Evolutionary conservation across 1,140 invertebrate genomes (phyloP).

Genomic region (Drosophila cardini): DNA sequence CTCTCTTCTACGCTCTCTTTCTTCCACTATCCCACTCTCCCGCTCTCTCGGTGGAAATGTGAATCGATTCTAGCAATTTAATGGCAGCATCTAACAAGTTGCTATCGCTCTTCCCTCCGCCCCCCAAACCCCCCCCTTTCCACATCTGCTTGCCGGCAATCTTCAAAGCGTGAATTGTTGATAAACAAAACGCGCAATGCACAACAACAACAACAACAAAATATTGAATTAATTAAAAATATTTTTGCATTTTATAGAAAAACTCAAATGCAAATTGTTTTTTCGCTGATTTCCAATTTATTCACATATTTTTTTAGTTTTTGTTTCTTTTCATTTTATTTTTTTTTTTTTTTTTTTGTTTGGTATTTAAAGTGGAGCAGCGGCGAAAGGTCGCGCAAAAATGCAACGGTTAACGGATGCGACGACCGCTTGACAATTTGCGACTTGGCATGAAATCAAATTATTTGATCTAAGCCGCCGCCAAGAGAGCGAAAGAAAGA

Average conservation of each 20-base stretch:
- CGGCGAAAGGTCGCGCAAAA: conserved; percentile 66
- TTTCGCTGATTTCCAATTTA: conserved; percentile 23
- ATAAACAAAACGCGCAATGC: conserved; percentile 61
- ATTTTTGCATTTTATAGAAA: conserved; percentile 50
- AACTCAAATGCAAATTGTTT: conserved; percentile 59
- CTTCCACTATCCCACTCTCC: conserved; percentile 19
- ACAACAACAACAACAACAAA: conserved; percentile 55
- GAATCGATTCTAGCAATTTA: conserved; percentile 73
- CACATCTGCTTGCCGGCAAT: conserved; percentile 46
- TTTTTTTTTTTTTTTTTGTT: conserved; percentile 37
- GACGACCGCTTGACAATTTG: conserved; percentile 76
- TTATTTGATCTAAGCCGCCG: conserved; percentile 82
- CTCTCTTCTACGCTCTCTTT: too few relatives aligned
- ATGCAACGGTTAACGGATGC: conserved; percentile 65
- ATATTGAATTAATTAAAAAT: conserved; percentile 75
- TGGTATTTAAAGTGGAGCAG: conserved; percentile 75
- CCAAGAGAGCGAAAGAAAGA: conserved; percentile 6
- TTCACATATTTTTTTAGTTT: conserved; percentile 3
- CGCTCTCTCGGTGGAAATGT: conserved; percentile 60
- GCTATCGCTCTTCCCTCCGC: not conserved
- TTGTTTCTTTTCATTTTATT: conserved; percentile 25
- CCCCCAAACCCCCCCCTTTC: not conserved
- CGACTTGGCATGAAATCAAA: conserved; percentile 84
- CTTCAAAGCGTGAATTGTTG: conserved; percentile 69
- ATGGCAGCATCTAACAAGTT: conserved; percentile 66